phyloP scores from a whole-genome alignment of 1,140 invertebrate species.

The Anoplolepis gracilipes region DNA sequence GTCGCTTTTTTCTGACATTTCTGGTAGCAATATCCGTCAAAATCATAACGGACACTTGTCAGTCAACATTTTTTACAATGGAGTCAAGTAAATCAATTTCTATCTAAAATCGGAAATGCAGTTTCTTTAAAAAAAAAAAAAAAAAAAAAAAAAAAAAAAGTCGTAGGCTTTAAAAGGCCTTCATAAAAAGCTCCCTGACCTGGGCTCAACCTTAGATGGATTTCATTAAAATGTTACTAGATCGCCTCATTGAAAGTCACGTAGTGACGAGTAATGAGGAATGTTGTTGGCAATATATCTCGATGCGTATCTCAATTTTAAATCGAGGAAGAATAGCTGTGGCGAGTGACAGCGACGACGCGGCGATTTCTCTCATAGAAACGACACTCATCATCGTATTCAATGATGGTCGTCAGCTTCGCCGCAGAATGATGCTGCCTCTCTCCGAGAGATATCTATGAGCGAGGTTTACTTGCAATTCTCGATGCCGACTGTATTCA shows the following conservation, averaged over 20 bases:
- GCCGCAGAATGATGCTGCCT: not conserved
- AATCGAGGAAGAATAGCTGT: slow-evolving; percentile 18
- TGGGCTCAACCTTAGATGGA: not conserved
- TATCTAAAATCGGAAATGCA: not conserved
- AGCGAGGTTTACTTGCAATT: not conserved
- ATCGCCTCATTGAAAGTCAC: slow-evolving; percentile 23
- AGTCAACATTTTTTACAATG: not conserved
- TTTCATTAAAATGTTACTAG: slow-evolving; percentile 27
- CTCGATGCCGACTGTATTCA: slow-evolving; percentile 2
- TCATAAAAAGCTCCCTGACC: not conserved
- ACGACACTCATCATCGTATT: not conserved
- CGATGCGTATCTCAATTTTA: slow-evolving; percentile 26
- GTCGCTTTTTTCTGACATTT: slow-evolving; percentile 11
- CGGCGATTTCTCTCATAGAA: slow-evolving; percentile 3
- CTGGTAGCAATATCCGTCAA: not conserved
- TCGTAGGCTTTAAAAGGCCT: not conserved
- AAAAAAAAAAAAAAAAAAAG: not conserved
- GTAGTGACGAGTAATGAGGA: not conserved
- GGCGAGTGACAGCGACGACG: slow-evolving; percentile 5
- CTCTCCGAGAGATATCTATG: slow-evolving; percentile 13
- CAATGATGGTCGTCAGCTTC: slow-evolving; percentile 7
- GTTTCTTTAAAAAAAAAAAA: not conserved
- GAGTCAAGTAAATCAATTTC: not conserved
- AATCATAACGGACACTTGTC: not conserved
- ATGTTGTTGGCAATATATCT: not conserved